These are phyloP conservation scores for Pocillopora meandrina DNA, from an alignment of 92 coral and sea anemone genomes.

Conservation along the genomic window DNA sequence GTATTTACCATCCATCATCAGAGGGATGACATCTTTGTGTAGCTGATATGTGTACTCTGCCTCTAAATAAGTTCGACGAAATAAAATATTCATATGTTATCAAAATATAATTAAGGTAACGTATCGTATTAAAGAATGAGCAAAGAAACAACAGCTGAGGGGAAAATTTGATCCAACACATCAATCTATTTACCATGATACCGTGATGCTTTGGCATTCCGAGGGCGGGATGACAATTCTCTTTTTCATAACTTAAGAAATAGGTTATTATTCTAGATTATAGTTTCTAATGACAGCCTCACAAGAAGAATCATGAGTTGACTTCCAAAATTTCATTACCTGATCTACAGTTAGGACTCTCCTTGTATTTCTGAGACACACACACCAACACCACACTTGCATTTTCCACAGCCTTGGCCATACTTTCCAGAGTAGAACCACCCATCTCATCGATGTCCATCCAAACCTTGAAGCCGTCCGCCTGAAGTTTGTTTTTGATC, in stretches of 20 bases:
- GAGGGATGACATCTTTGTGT: constrained; percentile 76
- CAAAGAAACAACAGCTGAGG: too few relatives aligned
- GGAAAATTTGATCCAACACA: too few relatives aligned
- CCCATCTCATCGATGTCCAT: constrained; percentile 93
- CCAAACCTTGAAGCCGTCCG: constrained; percentile 83
- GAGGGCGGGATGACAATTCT: too few relatives aligned
- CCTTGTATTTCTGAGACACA: constrained; percentile 91
- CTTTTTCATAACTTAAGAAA: too few relatives aligned
- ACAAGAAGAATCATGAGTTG: not conserved
- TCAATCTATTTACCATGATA: too few relatives aligned
- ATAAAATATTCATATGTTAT: too few relatives aligned
- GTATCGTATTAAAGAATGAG: too few relatives aligned
- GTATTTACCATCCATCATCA: constrained; percentile 79
- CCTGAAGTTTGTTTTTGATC: constrained; percentile 70
- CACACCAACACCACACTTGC: constrained; percentile 78
- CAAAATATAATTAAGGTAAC: too few relatives aligned
- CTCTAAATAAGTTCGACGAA: constrained; percentile 34
- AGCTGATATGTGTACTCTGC: constrained; percentile 86
- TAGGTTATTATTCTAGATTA: too few relatives aligned
- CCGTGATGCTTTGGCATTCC: too few relatives aligned
- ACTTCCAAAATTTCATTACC: not conserved
- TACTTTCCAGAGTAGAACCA: constrained; percentile 83
- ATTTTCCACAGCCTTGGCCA: constrained; percentile 86
- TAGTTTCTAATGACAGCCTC: not conserved
- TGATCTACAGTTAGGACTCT: constrained; percentile 78